phyloP scores from a whole-genome alignment of 1,140 invertebrate genomes.

The Melipona quadrifasciata region DNA sequence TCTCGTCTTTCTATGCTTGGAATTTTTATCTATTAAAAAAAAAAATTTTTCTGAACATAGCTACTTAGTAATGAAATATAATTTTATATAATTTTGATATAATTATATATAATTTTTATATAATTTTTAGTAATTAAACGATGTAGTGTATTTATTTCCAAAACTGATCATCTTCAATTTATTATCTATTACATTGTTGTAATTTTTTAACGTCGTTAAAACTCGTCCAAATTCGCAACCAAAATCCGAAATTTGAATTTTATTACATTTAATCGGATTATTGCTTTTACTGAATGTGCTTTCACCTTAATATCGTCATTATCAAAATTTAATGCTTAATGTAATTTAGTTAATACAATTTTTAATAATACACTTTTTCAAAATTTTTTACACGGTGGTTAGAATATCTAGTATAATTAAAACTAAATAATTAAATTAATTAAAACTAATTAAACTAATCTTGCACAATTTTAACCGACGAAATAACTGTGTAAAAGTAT shows the following conservation, averaged over 20 bases:
- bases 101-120: too few relatives aligned
- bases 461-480: not conserved
- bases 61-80: too few relatives aligned
- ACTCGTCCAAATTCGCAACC: not conserved
- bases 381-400: not conserved
- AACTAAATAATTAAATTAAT: too few relatives aligned
- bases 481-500: not conserved
- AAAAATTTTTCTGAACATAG: not conserved
- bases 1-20: not conserved
- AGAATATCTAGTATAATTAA: not conserved
- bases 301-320: not conserved
- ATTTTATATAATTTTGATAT: too few relatives aligned
- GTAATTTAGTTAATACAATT: not conserved
- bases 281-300: not conserved
- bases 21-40: not conserved
- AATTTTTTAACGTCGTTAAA: too few relatives aligned
- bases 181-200: too few relatives aligned
- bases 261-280: not conserved
- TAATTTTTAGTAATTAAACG: too few relatives aligned
- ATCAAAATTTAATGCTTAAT: not conserved
- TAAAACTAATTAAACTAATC: not conserved
- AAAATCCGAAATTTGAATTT: not conserved
- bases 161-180: not conserved
- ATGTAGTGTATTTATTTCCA: not conserved
- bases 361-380: not conserved